Conservation (phyloP, 2,113 vertebrate species). For the Penelope pileata region DNA sequence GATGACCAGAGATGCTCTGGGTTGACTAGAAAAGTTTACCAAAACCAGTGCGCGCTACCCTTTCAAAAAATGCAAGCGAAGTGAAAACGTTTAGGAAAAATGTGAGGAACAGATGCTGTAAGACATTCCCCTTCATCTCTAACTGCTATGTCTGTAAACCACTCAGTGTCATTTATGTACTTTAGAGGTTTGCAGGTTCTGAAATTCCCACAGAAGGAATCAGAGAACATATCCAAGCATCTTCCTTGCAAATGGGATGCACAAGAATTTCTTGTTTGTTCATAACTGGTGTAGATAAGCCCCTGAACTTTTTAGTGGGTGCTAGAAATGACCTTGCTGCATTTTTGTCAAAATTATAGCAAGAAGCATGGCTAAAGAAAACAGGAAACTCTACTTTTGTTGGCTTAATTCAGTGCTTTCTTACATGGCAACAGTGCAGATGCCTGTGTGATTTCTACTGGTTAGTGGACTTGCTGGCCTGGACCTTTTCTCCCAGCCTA, state of each 20-base stretch:
- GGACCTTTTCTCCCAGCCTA: not conserved
- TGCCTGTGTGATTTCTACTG: not conserved
- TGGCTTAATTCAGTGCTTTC: not conserved
- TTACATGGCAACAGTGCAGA: not conserved
- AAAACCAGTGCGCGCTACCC: not conserved
- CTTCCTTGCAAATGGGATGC: not conserved
- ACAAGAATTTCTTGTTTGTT: not conserved
- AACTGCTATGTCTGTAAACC: not conserved
- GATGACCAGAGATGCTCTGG: not conserved
- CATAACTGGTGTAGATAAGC: not conserved
- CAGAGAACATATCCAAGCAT: not conserved
- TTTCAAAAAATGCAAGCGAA: not conserved
- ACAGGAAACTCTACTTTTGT: not conserved
- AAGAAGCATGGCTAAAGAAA: not conserved
- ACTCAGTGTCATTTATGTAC: not conserved
- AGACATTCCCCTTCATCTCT: not conserved
- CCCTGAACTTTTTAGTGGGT: not conserved
- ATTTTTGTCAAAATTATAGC: not conserved
- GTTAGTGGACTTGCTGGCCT: not conserved
- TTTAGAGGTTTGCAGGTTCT: not conserved
- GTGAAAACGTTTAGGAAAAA: not conserved
- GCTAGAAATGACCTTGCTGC: not conserved
- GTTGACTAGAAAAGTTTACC: not conserved
- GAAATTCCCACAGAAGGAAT: not conserved
- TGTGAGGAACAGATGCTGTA: not conserved